Evolutionary conservation across 1,140 invertebrate species (phyloP).

Genomic region (Cheumatopsyche charites): DNA sequence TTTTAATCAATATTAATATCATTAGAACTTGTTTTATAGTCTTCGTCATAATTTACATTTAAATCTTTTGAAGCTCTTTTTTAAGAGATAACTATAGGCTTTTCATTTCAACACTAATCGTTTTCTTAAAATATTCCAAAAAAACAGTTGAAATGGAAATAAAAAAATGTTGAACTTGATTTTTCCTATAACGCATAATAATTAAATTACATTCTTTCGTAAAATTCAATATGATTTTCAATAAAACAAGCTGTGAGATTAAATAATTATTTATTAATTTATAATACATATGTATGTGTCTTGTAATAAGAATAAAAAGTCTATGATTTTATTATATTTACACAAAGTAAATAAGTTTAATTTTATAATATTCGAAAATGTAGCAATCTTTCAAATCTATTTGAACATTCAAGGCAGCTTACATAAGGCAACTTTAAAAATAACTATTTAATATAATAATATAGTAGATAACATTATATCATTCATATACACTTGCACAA

Average conservation of each 20-base stretch:
- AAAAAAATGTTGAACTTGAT: no score
- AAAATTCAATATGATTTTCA: no score
- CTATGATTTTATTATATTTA: conserved; percentile 8
- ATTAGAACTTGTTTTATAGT: no score
- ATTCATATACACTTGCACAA: not conserved
- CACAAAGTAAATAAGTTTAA: not conserved
- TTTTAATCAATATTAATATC: no score
- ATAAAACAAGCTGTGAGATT: not conserved
- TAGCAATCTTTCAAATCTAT: conserved; percentile 11
- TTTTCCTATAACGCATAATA: no score
- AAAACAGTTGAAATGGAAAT: no score
- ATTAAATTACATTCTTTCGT: no score
- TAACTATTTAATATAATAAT: conserved; percentile 1
- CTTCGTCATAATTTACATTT: no score
- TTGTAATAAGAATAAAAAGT: not conserved
- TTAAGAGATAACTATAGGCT: no score
- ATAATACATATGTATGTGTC: conserved; percentile 9
- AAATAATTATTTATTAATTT: conserved; percentile 18
- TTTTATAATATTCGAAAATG: not conserved
- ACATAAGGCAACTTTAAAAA: conserved; percentile 14
- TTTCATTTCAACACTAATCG: no score
- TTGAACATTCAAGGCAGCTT: conserved; percentile 15
- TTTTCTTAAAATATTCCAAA: no score
- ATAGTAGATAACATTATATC: not conserved
- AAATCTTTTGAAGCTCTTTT: no score